phyloP scores from a whole-genome alignment of 2,888 invertebrate genomes.

The Ecliptopera silaceata region DNA sequence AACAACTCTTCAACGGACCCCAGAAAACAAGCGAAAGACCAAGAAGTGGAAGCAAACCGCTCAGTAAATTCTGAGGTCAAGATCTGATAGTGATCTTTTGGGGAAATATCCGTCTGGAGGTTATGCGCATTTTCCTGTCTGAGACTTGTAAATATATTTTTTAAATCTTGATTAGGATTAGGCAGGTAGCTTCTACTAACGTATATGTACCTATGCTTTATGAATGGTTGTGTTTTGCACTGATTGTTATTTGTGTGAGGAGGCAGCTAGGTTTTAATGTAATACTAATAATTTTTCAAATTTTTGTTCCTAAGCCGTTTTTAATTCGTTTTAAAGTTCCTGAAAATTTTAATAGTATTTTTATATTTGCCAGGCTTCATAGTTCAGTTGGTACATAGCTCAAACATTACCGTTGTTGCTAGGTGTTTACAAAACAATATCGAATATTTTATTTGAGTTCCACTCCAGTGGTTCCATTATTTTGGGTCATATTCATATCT shows the following conservation, averaged over 20 bases:
- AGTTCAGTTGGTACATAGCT: too few species aligned
- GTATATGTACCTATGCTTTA: background rate
- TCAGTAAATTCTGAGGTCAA: slow-evolving; percentile 68
- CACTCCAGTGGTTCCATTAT: too few species aligned
- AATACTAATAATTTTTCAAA: background rate
- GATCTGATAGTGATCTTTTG: slow-evolving; percentile 33
- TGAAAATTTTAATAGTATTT: background rate
- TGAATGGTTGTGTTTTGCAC: slow-evolving; percentile 14
- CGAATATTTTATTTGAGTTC: too few species aligned
- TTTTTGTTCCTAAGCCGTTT: background rate
- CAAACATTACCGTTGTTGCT: too few species aligned
- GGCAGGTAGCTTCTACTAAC: slow-evolving; percentile 11
- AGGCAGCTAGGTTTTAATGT: background rate
- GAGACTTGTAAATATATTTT: slow-evolving; percentile 32
- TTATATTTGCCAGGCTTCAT: too few species aligned
- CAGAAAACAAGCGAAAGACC: slow-evolving; percentile 46
- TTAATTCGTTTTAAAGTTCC: background rate
- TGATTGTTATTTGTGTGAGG: background rate
- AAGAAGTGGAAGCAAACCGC: slow-evolving; percentile 55
- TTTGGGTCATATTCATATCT: too few species aligned
- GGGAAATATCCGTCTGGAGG: slow-evolving; percentile 25
- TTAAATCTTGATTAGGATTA: slow-evolving; percentile 24
- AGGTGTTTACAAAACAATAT: too few species aligned
- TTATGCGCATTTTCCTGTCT: slow-evolving; percentile 34
- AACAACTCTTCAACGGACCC: slow-evolving; percentile 79